Conservation (phyloP, 2,797 vertebrate genomes). For the Lophura swinhoii region DNA sequence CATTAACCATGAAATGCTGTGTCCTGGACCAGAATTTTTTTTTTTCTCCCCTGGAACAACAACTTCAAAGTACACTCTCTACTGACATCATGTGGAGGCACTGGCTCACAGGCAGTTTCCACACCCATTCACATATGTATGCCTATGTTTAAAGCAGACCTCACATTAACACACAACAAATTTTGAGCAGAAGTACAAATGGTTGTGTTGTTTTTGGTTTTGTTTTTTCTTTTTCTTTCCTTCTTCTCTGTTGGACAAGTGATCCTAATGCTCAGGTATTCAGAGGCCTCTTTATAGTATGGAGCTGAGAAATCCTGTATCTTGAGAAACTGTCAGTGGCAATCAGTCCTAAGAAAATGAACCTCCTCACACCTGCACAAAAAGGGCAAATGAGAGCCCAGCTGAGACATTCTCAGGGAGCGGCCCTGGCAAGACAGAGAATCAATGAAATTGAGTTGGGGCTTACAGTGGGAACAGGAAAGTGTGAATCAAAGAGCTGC, state of each 20-base stretch:
- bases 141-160: not conserved
- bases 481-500: not conserved
- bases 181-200: not conserved
- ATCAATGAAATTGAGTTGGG: fast-evolving
- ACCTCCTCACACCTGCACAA: not conserved
- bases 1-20: not conserved
- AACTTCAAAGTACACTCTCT: not conserved
- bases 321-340: not conserved
- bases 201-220: not conserved
- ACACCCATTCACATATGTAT: not conserved
- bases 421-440: not conserved
- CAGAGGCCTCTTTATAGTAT: not conserved
- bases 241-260: not conserved
- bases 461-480: not conserved
- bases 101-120: not conserved
- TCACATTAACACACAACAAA: not conserved
- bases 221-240: not conserved
- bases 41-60: not conserved
- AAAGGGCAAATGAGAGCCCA: fast-evolving
- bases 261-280: not conserved
- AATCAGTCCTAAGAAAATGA: not conserved
- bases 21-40: not conserved
- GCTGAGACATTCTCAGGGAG: not conserved
- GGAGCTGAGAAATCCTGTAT: not conserved
- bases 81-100: conserved; percentile 43